Evolutionary conservation across 2,113 vertebrate genomes (phyloP).

Genomic region (Mus musculus): GRCm39 chr17:28969001-28969500

Average conservation of each 20-base stretch:
- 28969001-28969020: not conserved
- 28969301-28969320: not conserved
- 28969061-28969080: not conserved
- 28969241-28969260: accelerated
- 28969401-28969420: not conserved
- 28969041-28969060: not conserved
- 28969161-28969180: not conserved
- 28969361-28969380: not conserved
- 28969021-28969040: not conserved
- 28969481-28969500: not conserved
- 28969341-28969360: not conserved
- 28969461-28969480: too few relatives aligned
- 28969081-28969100: not conserved
- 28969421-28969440: not conserved
- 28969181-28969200: too few relatives aligned
- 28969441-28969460: not conserved
- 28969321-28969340: not conserved
- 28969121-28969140: not conserved
- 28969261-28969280: not conserved
- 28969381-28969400: not conserved
- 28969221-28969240: not conserved
- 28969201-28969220: not conserved
- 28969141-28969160: not conserved
- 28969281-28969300: not conserved
- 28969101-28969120: too few relatives aligned